phyloP scores from a whole-genome alignment of 1,140 invertebrate genomes.

The Oncopeltus fasciatus region DNA sequence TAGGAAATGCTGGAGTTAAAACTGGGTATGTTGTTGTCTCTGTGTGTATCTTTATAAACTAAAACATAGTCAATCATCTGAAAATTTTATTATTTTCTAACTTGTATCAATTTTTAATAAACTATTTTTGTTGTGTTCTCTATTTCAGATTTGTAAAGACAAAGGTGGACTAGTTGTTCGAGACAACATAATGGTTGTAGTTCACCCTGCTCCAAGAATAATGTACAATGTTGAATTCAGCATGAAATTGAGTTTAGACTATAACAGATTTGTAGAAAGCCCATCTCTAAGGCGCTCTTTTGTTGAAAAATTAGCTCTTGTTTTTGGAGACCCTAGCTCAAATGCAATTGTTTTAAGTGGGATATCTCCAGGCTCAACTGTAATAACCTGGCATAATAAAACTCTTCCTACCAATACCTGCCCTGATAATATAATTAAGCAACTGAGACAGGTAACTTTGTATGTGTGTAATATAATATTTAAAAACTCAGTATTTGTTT shows the following conservation, averaged over 20 bases:
- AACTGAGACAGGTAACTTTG: conserved; percentile 37
- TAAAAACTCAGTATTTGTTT: too few relatives aligned
- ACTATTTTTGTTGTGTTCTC: background rate
- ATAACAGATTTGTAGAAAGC: conserved; percentile 52
- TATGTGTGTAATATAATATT: too few relatives aligned
- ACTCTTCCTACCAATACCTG: conserved; percentile 51
- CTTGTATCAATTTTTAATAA: background rate
- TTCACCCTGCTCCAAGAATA: conserved; percentile 38
- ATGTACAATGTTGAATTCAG: conserved; percentile 55
- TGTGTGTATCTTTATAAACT: too few relatives aligned
- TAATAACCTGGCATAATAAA: conserved; percentile 68
- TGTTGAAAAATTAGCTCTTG: conserved; percentile 54
- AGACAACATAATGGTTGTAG: conserved; percentile 64
- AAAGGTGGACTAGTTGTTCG: conserved; percentile 50
- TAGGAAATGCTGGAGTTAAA: too few relatives aligned
- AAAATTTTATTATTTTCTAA: background rate
- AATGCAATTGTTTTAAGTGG: conserved; percentile 49
- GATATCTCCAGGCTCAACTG: conserved; percentile 39
- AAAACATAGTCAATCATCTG: too few relatives aligned
- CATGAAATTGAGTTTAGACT: conserved; percentile 55
- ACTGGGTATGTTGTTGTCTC: too few relatives aligned
- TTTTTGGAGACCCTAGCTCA: conserved; percentile 62
- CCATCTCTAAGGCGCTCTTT: conserved; percentile 56
- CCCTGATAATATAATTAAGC: conserved; percentile 56
- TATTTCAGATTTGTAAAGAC: conserved; percentile 39